Evolutionary conservation across 2,113 vertebrate species (phyloP).

Genomic region (Ancistrus triradiatus): DNA sequence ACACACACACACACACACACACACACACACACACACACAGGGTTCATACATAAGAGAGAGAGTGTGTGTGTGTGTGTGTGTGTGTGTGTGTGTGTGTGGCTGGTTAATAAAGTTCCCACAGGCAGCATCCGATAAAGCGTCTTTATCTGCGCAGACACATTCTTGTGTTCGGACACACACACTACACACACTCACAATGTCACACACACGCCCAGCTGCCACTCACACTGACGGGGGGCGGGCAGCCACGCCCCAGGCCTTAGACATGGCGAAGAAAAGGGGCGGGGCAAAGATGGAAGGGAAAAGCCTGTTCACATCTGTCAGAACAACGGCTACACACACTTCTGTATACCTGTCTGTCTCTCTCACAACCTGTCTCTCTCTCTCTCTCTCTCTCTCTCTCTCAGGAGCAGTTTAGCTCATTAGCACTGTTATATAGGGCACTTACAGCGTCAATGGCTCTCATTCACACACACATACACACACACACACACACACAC

Average conservation of each 20-base stretch:
- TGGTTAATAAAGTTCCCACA: slow-evolving; percentile 34
- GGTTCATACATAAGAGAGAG: slow-evolving; percentile 12
- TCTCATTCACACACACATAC: neutral
- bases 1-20: too few species aligned
- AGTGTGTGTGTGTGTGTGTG: slow-evolving; percentile 17
- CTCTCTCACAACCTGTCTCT: too few species aligned
- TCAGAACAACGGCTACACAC: slow-evolving; percentile 17
- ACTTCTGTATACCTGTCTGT: neutral
- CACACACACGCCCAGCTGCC: slow-evolving; percentile 40
- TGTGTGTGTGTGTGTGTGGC: slow-evolving; percentile 5
- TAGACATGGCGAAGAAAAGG: slow-evolving; percentile 25
- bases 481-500: neutral
- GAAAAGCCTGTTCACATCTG: slow-evolving; percentile 30
- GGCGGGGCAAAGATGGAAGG: slow-evolving; percentile 4
- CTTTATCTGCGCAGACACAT: too few species aligned
- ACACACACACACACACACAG: too few species aligned
- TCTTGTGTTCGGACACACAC: too few species aligned
- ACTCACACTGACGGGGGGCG: slow-evolving; percentile 39
- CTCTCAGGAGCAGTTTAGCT: neutral
- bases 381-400: too few species aligned
- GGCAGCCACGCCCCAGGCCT: slow-evolving; percentile 28
- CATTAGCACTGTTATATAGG: neutral
- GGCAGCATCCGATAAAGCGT: too few species aligned
- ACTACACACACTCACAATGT: slow-evolving; percentile 42
- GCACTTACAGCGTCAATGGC: slow-evolving; percentile 5